Evolutionary conservation across 2,113 vertebrate genomes (phyloP).

Genomic region (Podarcis muralis): DNA sequence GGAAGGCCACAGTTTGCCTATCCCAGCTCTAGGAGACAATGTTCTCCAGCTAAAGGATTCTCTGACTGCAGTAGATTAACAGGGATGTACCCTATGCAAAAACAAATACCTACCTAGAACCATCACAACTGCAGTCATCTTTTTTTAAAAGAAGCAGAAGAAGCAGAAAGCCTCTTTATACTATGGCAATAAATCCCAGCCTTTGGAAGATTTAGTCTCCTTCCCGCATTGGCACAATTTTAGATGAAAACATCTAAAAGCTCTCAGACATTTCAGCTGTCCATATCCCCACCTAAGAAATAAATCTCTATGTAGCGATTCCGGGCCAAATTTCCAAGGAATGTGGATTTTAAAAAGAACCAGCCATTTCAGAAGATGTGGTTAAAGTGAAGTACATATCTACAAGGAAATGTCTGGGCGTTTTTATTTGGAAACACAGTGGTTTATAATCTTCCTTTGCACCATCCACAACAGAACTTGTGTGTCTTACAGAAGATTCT

Average conservation of each 20-base stretch:
- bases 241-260: not conserved
- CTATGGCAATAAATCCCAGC: not conserved
- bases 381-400: not conserved
- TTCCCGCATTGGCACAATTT: not conserved
- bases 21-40: not conserved
- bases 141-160: not conserved
- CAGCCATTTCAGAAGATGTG: not conserved
- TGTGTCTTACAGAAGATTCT: not conserved
- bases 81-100: not conserved
- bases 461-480: not conserved
- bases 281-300: not conserved
- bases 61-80: not conserved
- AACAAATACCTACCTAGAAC: not conserved
- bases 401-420: not conserved
- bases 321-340: slow-evolving; percentile 9
- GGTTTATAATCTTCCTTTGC: not conserved
- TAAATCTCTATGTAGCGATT: not conserved
- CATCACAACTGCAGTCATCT: not conserved
- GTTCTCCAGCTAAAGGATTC: not conserved
- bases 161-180: not conserved
- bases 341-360: not conserved
- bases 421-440: not conserved
- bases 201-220: not conserved
- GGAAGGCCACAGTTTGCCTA: no score
- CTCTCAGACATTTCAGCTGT: slow-evolving; percentile 4